Percentiles rank a stretch among this genome's conserved stretches.
These are phyloP conservation scores for Aix galericulata DNA, from an alignment of 2,113 vertebrate species.

Conservation along the genomic window DNA sequence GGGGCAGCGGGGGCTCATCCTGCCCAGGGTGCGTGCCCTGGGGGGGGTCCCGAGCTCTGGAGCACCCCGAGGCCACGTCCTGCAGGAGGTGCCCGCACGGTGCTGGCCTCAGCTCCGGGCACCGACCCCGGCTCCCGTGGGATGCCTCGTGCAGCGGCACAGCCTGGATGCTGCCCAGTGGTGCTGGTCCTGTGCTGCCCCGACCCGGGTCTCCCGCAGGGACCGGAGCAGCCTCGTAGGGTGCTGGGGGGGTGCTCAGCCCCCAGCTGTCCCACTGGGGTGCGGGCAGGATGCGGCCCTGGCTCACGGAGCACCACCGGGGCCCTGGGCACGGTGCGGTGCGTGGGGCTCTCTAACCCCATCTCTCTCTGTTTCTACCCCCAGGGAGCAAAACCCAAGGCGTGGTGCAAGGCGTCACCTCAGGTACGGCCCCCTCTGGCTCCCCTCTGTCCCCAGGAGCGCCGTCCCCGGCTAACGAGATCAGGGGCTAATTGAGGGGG, in stretches of 20 bases:
- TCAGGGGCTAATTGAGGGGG: slow-evolving; percentile 61
- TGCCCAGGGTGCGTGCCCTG: rapidly evolving
- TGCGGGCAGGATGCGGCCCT: background rate
- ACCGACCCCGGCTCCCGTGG: rapidly evolving
- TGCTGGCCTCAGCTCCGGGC: background rate
- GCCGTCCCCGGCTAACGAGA: background rate
- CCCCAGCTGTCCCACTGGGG: background rate
- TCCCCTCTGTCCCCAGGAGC: background rate
- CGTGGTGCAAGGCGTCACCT: slow-evolving; percentile 87
- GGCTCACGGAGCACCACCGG: background rate
- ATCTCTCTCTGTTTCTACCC: slow-evolving; percentile 44
- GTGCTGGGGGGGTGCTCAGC: background rate
- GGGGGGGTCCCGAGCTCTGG: background rate
- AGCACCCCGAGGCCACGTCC: rapidly evolving
- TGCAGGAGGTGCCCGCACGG: rapidly evolving
- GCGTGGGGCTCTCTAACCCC: background rate
- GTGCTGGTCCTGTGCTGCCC: background rate
- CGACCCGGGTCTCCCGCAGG: background rate
- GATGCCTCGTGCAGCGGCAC: background rate
- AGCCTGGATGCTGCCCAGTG: rapidly evolving
- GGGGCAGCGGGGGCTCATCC: background rate
- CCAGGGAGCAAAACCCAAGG: slow-evolving; percentile 94
- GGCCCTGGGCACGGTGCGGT: rapidly evolving
- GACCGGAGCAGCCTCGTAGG: rapidly evolving
- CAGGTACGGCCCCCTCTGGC: slow-evolving; percentile 77